Conservation (phyloP, 1,140 invertebrate genomes). For the Nilaparvata lugens region DNA sequence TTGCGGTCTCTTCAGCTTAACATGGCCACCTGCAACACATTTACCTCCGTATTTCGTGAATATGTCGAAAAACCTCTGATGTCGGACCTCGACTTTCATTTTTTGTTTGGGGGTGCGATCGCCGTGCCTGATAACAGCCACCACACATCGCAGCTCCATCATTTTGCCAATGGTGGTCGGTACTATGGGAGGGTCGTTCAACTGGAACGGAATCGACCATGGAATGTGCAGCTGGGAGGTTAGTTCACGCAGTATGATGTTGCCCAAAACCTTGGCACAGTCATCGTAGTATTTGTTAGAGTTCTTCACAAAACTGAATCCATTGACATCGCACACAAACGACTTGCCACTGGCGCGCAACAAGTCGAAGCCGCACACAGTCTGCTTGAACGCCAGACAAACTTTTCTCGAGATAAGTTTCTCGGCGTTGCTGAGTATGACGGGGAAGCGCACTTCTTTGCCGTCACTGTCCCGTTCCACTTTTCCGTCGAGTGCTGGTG, state of each 20-base stretch:
- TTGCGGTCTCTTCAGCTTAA: slow-evolving; percentile 95
- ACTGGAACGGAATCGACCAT: slow-evolving; percentile 89
- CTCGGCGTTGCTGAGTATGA: slow-evolving; percentile 90
- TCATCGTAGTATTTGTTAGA: slow-evolving; percentile 99
- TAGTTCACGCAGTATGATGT: slow-evolving; percentile 83
- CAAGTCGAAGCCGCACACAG: slow-evolving; percentile 98
- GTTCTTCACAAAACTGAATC: slow-evolving; percentile 99
- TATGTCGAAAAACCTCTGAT: slow-evolving; percentile 87
- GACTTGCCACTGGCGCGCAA: slow-evolving; percentile 93
- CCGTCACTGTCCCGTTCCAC: slow-evolving; percentile 96
- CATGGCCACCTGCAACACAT: slow-evolving; percentile 71
- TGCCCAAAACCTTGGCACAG: slow-evolving; percentile 92
- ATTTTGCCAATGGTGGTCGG: slow-evolving; percentile 98
- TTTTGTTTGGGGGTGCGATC: slow-evolving; percentile 99
- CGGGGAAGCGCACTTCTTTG: slow-evolving; percentile 94
- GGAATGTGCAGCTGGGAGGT: slow-evolving; percentile 92
- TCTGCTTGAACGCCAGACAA: slow-evolving; percentile 97
- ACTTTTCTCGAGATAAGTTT: slow-evolving; percentile 99
- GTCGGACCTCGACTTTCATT: slow-evolving; percentile 62
- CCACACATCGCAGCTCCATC: slow-evolving; percentile 96
- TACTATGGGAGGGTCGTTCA: slow-evolving; percentile 98
- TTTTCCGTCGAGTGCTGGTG: slow-evolving; percentile 93
- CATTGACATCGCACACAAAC: slow-evolving; percentile 98
- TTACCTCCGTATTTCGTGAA: slow-evolving; percentile 97
- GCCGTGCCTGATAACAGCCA: slow-evolving; percentile 93